Percentiles rank a stretch among this genome's conserved stretches.
Conservation (phyloP, 2,888 invertebrate genomes). For the Crematogaster levior region DNA sequence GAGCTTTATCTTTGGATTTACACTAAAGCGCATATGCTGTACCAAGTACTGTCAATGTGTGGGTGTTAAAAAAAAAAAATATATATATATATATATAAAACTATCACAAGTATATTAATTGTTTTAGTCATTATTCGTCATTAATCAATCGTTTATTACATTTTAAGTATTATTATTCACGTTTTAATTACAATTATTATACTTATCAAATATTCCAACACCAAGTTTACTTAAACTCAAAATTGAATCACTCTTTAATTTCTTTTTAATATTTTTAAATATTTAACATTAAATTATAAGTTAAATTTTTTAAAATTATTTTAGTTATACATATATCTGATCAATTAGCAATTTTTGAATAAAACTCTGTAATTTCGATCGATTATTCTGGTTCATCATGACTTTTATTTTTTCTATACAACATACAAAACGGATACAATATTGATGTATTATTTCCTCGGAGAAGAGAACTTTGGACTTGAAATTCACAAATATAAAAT, state of each 20-base stretch:
- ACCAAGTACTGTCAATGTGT: slow-evolving; percentile 1
- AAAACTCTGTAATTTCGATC: background rate
- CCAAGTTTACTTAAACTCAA: background rate
- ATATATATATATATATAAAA: background rate
- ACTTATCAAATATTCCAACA: background rate
- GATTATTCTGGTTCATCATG: slow-evolving; percentile 7
- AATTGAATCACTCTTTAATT: background rate
- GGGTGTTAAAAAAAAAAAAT: too few relatives aligned
- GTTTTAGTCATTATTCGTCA: background rate
- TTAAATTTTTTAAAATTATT: background rate
- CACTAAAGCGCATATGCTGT: background rate
- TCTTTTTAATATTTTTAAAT: background rate
- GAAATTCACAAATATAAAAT: slow-evolving; percentile 3
- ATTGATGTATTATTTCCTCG: background rate
- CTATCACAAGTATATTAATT: background rate
- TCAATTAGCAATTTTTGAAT: background rate
- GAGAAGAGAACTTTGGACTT: background rate
- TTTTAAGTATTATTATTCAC: background rate
- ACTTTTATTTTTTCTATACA: slow-evolving; percentile 16
- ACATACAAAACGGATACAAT: background rate
- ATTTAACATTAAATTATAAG: slow-evolving; percentile 14
- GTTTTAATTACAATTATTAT: slow-evolving; percentile 7
- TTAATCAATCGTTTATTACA: background rate
- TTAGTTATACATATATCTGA: background rate
- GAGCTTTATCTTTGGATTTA: slow-evolving; percentile 11